Conservation (phyloP, 1,140 invertebrate species). For the Drosophila varians region DNA sequence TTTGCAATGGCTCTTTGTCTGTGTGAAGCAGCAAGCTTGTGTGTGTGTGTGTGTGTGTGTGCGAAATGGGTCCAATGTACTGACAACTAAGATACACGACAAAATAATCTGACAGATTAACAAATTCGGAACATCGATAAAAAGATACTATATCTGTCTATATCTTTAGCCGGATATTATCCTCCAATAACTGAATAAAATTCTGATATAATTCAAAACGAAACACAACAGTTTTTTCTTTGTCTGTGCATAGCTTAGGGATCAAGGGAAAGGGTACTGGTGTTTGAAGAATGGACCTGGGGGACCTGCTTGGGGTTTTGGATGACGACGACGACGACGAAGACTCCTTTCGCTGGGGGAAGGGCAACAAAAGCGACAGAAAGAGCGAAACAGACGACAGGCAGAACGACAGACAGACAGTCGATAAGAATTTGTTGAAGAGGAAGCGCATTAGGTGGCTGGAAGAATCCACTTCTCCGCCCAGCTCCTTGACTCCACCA, state of each 20-base stretch:
- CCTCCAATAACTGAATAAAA: neutral
- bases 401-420: slow-evolving; percentile 50
- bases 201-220: neutral
- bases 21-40: slow-evolving; percentile 20
- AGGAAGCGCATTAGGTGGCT: slow-evolving; percentile 77
- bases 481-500: slow-evolving; percentile 51
- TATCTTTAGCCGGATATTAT: neutral
- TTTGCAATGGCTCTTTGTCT: slow-evolving; percentile 45
- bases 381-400: neutral
- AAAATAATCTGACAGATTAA: neutral
- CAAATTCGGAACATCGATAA: too few species aligned
- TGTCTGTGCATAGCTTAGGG: slow-evolving; percentile 16
- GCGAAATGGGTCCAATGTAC: slow-evolving; percentile 76
- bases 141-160: too few species aligned
- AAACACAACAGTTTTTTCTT: neutral
- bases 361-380: neutral
- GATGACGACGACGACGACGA: slow-evolving; percentile 34
- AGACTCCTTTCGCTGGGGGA: slow-evolving; percentile 55
- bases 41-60: slow-evolving; percentile 53
- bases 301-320: slow-evolving; percentile 43
- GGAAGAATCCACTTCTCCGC: slow-evolving; percentile 29
- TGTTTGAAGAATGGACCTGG: slow-evolving; percentile 32
- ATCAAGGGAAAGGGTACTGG: slow-evolving; percentile 14
- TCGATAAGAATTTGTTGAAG: slow-evolving; percentile 74
- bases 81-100: slow-evolving; percentile 42